Evolutionary conservation across 2,113 vertebrate species (phyloP), one percentile per base, ranked within the genome.

Genomic region (Crypturellus undulatus): DNA sequence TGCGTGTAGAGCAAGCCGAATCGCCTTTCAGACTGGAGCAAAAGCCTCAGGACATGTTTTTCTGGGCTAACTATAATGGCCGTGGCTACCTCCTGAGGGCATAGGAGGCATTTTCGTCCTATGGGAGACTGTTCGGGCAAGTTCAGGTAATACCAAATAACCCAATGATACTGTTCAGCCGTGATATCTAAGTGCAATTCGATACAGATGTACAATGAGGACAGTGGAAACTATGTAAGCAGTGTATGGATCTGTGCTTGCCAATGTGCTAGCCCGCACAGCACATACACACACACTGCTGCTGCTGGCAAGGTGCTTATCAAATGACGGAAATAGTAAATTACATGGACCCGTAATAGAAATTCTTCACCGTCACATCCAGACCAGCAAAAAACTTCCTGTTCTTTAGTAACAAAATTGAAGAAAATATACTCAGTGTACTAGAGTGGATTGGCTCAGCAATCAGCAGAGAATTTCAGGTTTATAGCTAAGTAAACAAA

Each of bases 401-500:
- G 17, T 28, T 84, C 25, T 3, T 43, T 64, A 71, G 21, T 56
- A 36, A 68, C n/a, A 40, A 22, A 34, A 13, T 20, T 42, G 40
- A 69, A 76, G 22, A 84, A 90, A 90, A 84, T 60, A 19, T 12
- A 21, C 70, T 90, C 1, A 3, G 17, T 51, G 8, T 32, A 87
- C 73, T 0, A 6, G 21, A 80, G 17, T 19, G 47, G 51, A 68
- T 86, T 75, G 60, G 12, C 30, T 90, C 38, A 80, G 84, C 67
- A 77, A 11, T 77, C 76, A 79, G 59, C 18, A 70, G 24, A 10
- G 32, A 85, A 78, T 67, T 87, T 80, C 87, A 63, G 54, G 54
- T 91, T 92, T 87, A 51, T 79, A 32, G 19, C 36, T 82, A 70
- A 82, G 82, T 59, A 85, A 92, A 77, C 12, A 63, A 75, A 85